Evolutionary conservation across 2,797 vertebrate species (phyloP), one percentile per base, ranked within the genome.

Genomic region (Myripristis jacobus): DNA sequence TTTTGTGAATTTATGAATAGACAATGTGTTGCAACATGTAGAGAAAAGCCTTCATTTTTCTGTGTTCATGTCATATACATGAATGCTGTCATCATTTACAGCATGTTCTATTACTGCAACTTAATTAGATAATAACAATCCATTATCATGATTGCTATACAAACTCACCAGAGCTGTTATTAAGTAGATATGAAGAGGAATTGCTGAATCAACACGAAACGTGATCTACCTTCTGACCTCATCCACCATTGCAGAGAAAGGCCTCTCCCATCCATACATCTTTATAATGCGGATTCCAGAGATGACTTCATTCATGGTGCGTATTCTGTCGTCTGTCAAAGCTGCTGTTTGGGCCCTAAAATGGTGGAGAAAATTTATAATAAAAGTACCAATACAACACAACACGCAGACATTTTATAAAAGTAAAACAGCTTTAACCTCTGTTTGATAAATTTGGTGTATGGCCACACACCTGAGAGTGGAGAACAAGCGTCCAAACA

Each of bases 221-320:
- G 3, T 27, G 1, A 41, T 58, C 84, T 93, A 97, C 97, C 94
- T 96, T 93, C 98, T 95, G 88, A 97, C 87, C 56, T 88, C 89
- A 78, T 92, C 86, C 75, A 98, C 95, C 66, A 98, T 92, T 0
- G 93, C 90, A 0, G 94, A 91, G 67, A 98, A 98, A 6, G 96
- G 94, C 64, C 95, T 96, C 77, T 99, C 98, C 98, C 97, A 99
- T 0, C 95, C 96, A 2, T 97, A 99, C 98, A 99, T 98, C 90
- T 98, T 99, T 80, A 99, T 99, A 65, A 99, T 97, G 66, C 96
- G 94, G 79, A 99, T 98, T 13, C 97, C 97, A 0, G 95, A 92
- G 81, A 99, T 96, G 9, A 99, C 97, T 89, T 99, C 98, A 83
- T 95, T 99, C 97, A 99, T 98, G 11, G 93, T 98, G 62, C 96